Base-by-base conservation (phyloP, 2,113 vertebrate species). In the Scopus umbretta region DNA sequence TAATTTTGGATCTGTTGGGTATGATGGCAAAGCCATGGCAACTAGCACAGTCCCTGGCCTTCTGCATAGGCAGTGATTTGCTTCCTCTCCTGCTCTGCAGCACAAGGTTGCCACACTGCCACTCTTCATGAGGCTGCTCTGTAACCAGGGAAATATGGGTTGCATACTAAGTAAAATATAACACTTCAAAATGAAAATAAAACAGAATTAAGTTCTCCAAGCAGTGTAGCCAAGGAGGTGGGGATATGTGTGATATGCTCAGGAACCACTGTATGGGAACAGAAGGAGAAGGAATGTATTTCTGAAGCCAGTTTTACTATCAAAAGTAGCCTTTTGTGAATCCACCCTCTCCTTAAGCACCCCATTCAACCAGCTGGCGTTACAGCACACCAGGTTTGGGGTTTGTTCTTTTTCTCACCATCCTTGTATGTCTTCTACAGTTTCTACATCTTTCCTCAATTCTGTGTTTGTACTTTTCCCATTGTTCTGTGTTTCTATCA, bases 351-450 rank as follows among this genome's bases (percentile, higher is more conserved):
- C 26, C 18, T 92, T 66, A 32, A 80, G 34, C 29, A 76, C 93
- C 27, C 19, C 29, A 22, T 91, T 91, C 56, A 94, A 63, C 55
- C 80, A 94, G 56, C 27, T 86, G 88, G 80, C 12, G 75, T 68
- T 92, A 79, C 43, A 86, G 72, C 65, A 79, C 10, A 40, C 30
- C 47, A 75, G 52, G 66, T 89, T 45, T 88, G 65, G 52, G 23
- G 29, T 76, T 85, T 91, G 36, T 49, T 84, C 49, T 89, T 91
- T 95, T 95, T 73, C 92, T 92, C 92, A 81, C 68, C 40, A 72
- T 29, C 56, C 20, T 47, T 65, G 2, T 25, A 61, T 21, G 76
- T 92, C 76, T 89, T 67, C 88, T 89, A 42, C 84, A 61, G 76
- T 79, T 94, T 91, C 53, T 91, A 53, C 7, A 61, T 88, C 30